Evolutionary conservation across 2,888 invertebrate species (phyloP), one percentile per base, ranked within the genome.

Genomic region (Drosophila differens): DNA sequence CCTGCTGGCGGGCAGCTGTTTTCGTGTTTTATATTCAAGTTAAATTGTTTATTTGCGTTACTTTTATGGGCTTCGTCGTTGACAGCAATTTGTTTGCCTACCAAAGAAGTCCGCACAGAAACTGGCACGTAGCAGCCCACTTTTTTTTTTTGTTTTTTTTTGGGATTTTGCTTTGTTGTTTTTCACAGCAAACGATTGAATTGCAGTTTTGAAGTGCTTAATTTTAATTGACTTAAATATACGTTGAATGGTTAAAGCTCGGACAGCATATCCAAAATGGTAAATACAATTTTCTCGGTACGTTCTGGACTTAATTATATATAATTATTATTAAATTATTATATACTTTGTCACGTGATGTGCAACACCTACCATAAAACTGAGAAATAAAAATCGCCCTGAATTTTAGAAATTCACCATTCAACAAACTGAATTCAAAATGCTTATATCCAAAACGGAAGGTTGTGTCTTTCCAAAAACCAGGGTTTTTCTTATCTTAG

Each of bases 31-130:
- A 66, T 77, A 72, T 85, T 82, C 78, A 72, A 89, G 74, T 77
- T 62, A 82, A 87, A 85, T 85, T 77, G 90, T 88, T 89, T 87
- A 85, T 85, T 87, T 87, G 74, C 85, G 70, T 76, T 74, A 76
- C 83, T 89, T 85, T 89, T 85, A 87, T 77, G 82, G 90, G 69
- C 64, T 82, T 71, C 75, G 67, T 51, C 88, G 88, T 74, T 85
- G 88, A 82, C 85, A 87, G 80, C 79, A 81, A 76, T 84, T 86
- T 85, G 82, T 72, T 76, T 79, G 68, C 70, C 70, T 65, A 59
- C 49, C 32, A 47, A 68, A 37, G 54, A 51, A 61, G 54, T 69
- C 58, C 39, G 51, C 49, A 28, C 32, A 35, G 33, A 37, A 14
- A 14, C 33, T 62, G 52, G 16, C 60, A 52, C 70, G 53, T 54